Evolutionary conservation across 2,797 vertebrate species (phyloP).

Genomic region (Pygocentrus nattereri): DNA sequence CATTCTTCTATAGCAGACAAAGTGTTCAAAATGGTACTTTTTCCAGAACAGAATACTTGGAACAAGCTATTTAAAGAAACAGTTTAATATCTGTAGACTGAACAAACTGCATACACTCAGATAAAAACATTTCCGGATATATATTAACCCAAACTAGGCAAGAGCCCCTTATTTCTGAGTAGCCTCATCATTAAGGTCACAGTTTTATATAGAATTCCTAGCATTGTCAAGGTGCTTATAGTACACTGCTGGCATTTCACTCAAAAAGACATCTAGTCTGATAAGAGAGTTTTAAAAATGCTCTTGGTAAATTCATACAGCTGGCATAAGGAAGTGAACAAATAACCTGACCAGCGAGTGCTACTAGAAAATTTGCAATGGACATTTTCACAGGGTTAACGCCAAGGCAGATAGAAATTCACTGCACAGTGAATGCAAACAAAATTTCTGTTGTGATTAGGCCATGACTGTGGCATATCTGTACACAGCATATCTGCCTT

Average conservation of each 20-base stretch:
- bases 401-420: neutral
- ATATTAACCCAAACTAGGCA: neutral
- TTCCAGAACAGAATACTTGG: neutral
- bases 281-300: neutral
- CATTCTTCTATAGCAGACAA: neutral
- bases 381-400: neutral
- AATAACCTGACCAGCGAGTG: neutral
- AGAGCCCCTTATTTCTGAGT: neutral
- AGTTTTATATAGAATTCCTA: neutral
- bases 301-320: neutral
- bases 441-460: neutral
- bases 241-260: neutral
- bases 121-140: neutral
- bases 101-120: neutral
- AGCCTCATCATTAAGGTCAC: neutral
- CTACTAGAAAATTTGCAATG: neutral
- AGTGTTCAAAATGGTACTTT: neutral
- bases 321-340: neutral
- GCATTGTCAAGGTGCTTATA: too few relatives aligned
- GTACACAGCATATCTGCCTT: too few relatives aligned
- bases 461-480: neutral
- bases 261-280: neutral
- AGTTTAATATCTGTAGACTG: too few relatives aligned
- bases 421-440: neutral
- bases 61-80: neutral